phyloP scores from a whole-genome alignment of 1,140 invertebrate species.

The Hydropsyche tenuis region DNA sequence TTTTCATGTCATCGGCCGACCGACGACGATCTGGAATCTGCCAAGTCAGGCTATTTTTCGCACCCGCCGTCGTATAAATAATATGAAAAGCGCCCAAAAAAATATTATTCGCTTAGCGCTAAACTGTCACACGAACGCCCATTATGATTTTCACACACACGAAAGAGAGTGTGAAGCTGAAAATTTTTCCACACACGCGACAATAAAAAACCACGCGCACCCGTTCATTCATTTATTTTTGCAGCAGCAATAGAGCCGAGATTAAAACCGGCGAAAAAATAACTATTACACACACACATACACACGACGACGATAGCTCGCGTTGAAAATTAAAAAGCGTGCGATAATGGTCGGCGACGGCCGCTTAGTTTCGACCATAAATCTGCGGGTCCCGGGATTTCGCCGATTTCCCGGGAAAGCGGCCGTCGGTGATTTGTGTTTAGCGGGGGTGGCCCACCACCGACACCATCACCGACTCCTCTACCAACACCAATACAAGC shows the following conservation, averaged over 20 bases:
- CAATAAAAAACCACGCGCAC: conserved; percentile 38
- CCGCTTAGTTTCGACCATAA: conserved; percentile 38
- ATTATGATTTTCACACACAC: conserved; percentile 41
- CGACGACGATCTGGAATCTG: conserved; percentile 2
- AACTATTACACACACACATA: conserved; percentile 4
- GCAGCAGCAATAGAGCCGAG: background rate
- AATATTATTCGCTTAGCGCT: conserved; percentile 22
- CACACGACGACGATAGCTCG: too few relatives aligned
- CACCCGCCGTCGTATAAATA: conserved; percentile 6
- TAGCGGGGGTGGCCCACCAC: conserved; percentile 1
- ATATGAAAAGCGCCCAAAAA: conserved; percentile 34
- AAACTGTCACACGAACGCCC: conserved; percentile 34
- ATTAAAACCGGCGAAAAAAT: conserved; percentile 39
- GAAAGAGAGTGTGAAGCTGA: conserved; percentile 7
- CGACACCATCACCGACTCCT: conserved; percentile 3
- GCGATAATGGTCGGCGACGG: conserved; percentile 35
- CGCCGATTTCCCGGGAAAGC: conserved; percentile 6
- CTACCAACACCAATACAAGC: too few relatives aligned
- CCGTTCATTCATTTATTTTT: background rate
- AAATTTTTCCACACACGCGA: background rate
- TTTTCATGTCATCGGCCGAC: conserved; percentile 18
- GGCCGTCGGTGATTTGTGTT: conserved; percentile 35
- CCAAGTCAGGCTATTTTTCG: conserved; percentile 22
- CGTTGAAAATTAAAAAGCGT: conserved; percentile 42
- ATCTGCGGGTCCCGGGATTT: conserved; percentile 14